Evolutionary conservation across 2,797 vertebrate species (phyloP), one percentile per base, ranked within the genome.

Genomic region (Aldrovandia affinis): DNA sequence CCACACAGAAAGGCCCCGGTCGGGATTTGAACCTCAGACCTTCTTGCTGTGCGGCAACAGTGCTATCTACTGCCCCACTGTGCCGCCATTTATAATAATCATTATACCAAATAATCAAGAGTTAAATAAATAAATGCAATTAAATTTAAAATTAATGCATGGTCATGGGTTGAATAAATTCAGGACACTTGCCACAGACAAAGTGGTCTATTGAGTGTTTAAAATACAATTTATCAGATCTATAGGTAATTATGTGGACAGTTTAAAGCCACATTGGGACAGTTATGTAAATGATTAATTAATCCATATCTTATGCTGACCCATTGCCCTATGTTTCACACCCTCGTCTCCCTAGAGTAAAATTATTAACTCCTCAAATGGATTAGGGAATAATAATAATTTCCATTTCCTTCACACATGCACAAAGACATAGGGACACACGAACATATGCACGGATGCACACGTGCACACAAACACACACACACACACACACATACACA

Each of bases 231-330:
- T 75, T 75, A 75, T 75, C 70, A 15, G 20, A 75, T 47, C 22
- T 47, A 75, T 75, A n/a, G 70, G 70, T 39, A 44, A 75, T 75
- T 44, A 75, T 75, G 42, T 75, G 70, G 70, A 44, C 42, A 47
- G 36, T 44, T 25, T 18, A 15, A 47, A 47, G 39, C 42, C 22
- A 75, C 20, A 25, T 75, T 20, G 22, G 70, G 36, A 44, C 70
- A 44, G 14, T 75, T 39, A 47, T n/a, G 70, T 44, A 75, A 75
- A 42, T 42, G 39, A 42, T 44, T 18, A 75, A 3, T 22, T 8
- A 44, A 75, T 75, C 70, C 70, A 75, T 75, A 75, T n/a, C 8
- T 7, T 44, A 47, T 25, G n/a, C 39, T 44, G 6, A 10, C 18
- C 70, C 70, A 44, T 10, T 75, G 39, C 42, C 70, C 70, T 47